Evolutionary conservation across 2,888 invertebrate genomes (phyloP), one percentile per base, ranked within the genome.

Genomic region (Dryocosmus kuriphilus): DNA sequence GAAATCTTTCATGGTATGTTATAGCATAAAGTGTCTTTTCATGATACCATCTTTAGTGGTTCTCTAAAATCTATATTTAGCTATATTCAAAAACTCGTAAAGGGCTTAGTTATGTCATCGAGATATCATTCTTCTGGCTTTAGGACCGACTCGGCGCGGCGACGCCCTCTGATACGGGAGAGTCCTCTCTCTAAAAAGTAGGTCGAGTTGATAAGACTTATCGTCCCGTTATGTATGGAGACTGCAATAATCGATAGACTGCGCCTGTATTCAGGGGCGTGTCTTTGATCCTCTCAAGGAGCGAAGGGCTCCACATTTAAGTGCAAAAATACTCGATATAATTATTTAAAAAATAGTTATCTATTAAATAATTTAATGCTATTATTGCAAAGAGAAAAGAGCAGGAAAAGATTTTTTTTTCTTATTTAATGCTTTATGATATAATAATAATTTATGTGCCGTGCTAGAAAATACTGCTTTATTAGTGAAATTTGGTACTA

Each of bases 141-240:
- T 61, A 61, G 60, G 19, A 61, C 11, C 60, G n/a, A n/a, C n/a
- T n/a, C n/a, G n/a, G n/a, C n/a, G n/a, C n/a, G 61, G 4, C 6
- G 61, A 30, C 61, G 30, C 30, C 61, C 16, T 61, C 27, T 27
- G 19, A 11, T 19, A 61, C 32, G 35, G 71, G 79, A 71, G 73
- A 55, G 75, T 63, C 51, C 63, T 76, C 76, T 60, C 63, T 78
- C 32, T 38, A 73, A 24, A 30, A 77, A 65, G 60, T 77, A 73
- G 79, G 79, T 76, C 79, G 73, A 57, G 65, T 46, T 57, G 79
- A 79, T 79, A 79, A 57, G 74, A 57, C 76, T 76, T 79, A 79
- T 79, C 76, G 67, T 30, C 41, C 24, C 61, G 24, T 41, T 61
- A 60, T 38, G 61, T 5, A 30, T 60, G 27, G 57, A 30, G 57